Base-by-base conservation (phyloP, 2,113 vertebrate genomes). In the Pituophis catenifer region DNA sequence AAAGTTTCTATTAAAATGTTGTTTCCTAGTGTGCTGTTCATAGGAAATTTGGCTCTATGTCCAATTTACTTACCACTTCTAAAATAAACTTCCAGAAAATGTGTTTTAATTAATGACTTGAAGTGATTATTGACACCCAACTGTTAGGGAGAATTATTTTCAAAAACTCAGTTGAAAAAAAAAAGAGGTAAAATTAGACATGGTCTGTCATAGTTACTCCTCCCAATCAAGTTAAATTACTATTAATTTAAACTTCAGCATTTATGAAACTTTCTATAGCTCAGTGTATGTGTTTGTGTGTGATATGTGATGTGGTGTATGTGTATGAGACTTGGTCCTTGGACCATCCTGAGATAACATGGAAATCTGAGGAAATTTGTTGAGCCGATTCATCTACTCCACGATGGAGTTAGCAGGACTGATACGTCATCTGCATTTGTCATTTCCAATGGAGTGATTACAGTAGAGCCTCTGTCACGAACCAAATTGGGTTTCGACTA, bases 91-190 rank as follows among this genome's bases (percentile, higher is more conserved):
- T 96, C 92, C 94, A 94, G 89, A 91, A 94, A 96, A 96, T 94
- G 87, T 89, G 12, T 94, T 97, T 97, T 97, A 97, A 97, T 96
- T 97, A 96, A 94, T 95, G 91, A 96, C 95, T 96, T 96, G 21
- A 6, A 92, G 95, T 58, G 53, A 86, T 86, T 48, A 50, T 92
- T 86, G 95, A 93, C 94, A 89, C 92, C 88, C 93, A 90, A 89
- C 65, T 70, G 89, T 95, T 96, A 89, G 62, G 90, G 24, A 88
- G 95, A 94, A 96, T 97, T 96, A 96, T 95, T 96, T 97, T 96
- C 93, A 93, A 96, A 97, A 96, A 92, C 94, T 54, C 95, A 2
- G 0, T 11, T 86, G 38, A 93, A 92, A 94, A 94, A 95, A 17
- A 50, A 23, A 15, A 54, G 87, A 94, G 57, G 86, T 95, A 93